Evolutionary conservation across 2,797 vertebrate species (phyloP), one percentile per base, ranked within the genome.

Genomic region (Diglossa cyanea): DNA sequence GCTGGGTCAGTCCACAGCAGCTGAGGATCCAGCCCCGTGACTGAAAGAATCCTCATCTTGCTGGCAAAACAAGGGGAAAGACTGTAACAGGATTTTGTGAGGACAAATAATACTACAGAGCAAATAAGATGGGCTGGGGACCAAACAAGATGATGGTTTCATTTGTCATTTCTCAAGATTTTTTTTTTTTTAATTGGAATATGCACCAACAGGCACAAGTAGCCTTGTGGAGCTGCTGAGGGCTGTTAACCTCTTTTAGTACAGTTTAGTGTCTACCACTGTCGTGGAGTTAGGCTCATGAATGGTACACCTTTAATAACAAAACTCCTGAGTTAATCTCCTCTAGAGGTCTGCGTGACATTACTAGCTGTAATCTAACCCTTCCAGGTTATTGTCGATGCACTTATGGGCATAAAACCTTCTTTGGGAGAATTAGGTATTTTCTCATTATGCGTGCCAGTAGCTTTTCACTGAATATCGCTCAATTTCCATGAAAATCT

Each of bases 401-500:
- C 95, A 96, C 71, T 97, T 90, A 91, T 12, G 86, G 95, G 91
- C 96, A 97, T 97, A 98, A 98, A 97, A 98, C 97, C 96, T 97
- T 97, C 97, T 98, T 97, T 97, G 91, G 78, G 80, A 97, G 98
- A 98, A 98, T 98, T 98, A 98, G 97, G 97, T 98, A 96, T 97
- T 98, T 97, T 94, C 95, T 97, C 95, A 97, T 98, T 97, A 98
- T 97, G 97, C 97, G 94, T 67, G 28, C 94, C 76, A 93, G 95
- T 91, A 96, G 96, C 97, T 98, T 98, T 98, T 98, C 97, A 94
- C 80, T 88, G 88, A 97, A 96, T 66, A 96, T 97, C 91, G 95
- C 77, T 89, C 90, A 87, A 94, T 90, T 97, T 98, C 98, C 96
- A 84, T 94, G 97, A 98, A 98, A 98, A 98, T 98, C 98, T 97